Conservation (phyloP, 2,888 invertebrate species). For the Metalampra italica region DNA sequence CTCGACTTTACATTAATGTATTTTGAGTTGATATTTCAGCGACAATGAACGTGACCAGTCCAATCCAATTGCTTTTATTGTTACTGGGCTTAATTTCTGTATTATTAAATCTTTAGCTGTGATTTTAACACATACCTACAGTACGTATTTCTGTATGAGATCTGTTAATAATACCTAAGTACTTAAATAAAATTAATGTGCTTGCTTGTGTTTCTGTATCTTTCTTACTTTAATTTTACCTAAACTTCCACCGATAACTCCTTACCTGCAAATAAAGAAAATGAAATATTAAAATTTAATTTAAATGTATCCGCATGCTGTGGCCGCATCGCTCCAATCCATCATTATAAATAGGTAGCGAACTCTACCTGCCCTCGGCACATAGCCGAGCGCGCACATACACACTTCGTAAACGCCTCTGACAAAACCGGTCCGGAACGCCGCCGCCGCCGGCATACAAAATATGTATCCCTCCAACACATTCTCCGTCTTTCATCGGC, state of each 20-base stretch:
- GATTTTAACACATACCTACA: slow-evolving; percentile 2
- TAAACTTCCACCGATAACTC: neutral
- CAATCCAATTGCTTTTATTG: slow-evolving; percentile 6
- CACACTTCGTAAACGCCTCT: slow-evolving; percentile 70
- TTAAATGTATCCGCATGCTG: slow-evolving; percentile 36
- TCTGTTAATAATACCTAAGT: neutral
- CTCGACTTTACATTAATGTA: neutral
- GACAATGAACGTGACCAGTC: neutral
- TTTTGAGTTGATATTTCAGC: neutral
- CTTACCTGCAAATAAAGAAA: slow-evolving; percentile 66
- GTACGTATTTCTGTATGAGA: neutral
- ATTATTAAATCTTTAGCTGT: slow-evolving; percentile 6
- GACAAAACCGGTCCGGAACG: slow-evolving; percentile 68
- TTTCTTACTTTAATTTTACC: neutral
- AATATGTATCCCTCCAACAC: slow-evolving; percentile 65
- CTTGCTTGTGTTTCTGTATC: slow-evolving; percentile 20
- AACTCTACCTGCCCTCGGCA: slow-evolving; percentile 64
- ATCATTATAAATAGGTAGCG: slow-evolving; percentile 63
- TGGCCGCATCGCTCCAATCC: slow-evolving; percentile 37
- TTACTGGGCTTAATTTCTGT: slow-evolving; percentile 11
- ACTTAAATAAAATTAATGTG: neutral
- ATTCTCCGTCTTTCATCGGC: slow-evolving; percentile 72
- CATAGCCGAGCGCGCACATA: slow-evolving; percentile 61
- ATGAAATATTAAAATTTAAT: slow-evolving; percentile 33
- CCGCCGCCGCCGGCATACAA: slow-evolving; percentile 65